These are phyloP conservation scores for Oscheius onirici DNA, from an alignment of 2,888 invertebrate species.

Conservation along the genomic window DNA sequence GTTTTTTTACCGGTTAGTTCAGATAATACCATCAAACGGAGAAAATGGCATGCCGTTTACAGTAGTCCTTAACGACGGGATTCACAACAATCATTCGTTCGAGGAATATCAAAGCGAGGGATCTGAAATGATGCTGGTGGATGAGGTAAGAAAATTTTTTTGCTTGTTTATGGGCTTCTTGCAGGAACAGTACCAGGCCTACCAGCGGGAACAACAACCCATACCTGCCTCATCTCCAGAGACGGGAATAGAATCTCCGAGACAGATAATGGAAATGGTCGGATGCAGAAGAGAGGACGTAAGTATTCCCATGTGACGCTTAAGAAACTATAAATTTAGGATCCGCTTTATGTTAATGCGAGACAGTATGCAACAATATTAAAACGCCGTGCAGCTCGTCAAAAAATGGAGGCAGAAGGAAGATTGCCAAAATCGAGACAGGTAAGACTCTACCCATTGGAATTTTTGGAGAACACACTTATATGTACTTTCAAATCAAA, in stretches of 20 bases:
- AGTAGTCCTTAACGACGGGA: constrained; percentile 7
- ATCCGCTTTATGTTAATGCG: constrained; percentile 96
- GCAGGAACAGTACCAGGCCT: neutral
- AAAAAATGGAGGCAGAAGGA: constrained; percentile 91
- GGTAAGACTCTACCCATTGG: neutral
- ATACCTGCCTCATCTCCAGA: constrained; percentile 6
- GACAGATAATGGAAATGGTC: neutral
- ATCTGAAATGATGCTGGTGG: neutral
- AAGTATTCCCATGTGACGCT: neutral
- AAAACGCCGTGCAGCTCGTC: constrained; percentile 90
- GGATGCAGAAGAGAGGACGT: neutral
- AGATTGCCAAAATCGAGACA: constrained; percentile 84
- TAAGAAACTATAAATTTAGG: constrained; percentile 75
- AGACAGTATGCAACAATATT: constrained; percentile 96
- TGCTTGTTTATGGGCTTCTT: neutral
- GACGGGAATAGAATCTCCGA: neutral
- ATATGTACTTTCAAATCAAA: neutral
- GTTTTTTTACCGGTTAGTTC: neutral
- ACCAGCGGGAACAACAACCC: constrained; percentile 2
- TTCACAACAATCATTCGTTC: neutral
- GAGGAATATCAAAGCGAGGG: neutral
- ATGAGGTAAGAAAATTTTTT: neutral
- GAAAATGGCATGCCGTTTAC: constrained; percentile 15
- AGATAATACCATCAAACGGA: constrained; percentile 20
- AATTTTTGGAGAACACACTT: neutral